Evolutionary conservation across 2,797 vertebrate species (phyloP).

Genomic region (Jordanella pulchra): DNA sequence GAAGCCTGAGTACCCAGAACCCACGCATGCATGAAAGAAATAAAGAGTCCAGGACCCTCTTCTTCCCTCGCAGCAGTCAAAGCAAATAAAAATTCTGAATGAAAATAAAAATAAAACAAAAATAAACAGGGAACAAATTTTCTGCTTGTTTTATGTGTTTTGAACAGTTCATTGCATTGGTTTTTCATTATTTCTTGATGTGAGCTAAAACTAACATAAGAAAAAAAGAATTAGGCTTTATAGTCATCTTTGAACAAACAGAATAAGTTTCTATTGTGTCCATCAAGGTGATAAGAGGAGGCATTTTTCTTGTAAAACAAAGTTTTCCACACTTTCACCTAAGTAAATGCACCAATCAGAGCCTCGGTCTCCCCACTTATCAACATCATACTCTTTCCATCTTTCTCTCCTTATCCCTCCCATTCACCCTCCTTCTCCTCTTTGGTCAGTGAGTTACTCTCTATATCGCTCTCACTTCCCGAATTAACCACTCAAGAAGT

Average conservation of each 20-base stretch:
- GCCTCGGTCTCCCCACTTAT: conserved; percentile 24
- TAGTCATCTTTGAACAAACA: conserved; percentile 7
- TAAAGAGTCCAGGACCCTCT: too few relatives aligned
- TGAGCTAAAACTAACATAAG: neutral
- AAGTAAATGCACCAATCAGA: conserved; percentile 37
- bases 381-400: conserved; percentile 46
- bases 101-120: neutral
- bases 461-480: conserved; percentile 86
- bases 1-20: too few relatives aligned
- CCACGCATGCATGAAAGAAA: too few relatives aligned
- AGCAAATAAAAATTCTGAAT: neutral
- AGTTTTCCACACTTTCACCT: conserved; percentile 54
- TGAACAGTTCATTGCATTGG: neutral
- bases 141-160: neutral
- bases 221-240: neutral
- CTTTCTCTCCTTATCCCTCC: conserved; percentile 41
- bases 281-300: conserved; percentile 14
- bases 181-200: neutral
- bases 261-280: neutral
- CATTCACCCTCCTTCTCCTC: conserved; percentile 59
- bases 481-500: conserved; percentile 90
- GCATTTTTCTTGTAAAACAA: conserved; percentile 22
- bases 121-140: neutral
- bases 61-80: too few relatives aligned
- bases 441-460: conserved; percentile 83